Conservation (phyloP, 1,140 invertebrate genomes). For the Eriocheir sinensis region DNA sequence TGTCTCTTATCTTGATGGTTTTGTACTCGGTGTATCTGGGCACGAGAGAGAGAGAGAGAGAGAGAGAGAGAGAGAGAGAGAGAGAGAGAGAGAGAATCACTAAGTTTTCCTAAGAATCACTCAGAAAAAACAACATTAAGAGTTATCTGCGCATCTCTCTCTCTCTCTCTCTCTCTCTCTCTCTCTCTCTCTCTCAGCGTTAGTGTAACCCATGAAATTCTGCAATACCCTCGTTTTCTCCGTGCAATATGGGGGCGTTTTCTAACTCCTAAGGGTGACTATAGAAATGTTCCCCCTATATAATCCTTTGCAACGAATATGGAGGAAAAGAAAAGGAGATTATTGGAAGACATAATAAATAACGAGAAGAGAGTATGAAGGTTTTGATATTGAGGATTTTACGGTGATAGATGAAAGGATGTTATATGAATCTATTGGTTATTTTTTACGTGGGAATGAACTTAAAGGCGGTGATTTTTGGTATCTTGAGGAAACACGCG, state of each 20-base stretch:
- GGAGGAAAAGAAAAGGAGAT: slow-evolving; percentile 15
- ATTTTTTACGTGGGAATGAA: too few relatives aligned
- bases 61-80: background rate
- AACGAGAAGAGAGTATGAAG: background rate
- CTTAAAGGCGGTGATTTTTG: too few relatives aligned
- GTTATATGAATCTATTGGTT: background rate
- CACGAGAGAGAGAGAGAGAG: background rate
- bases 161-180: background rate
- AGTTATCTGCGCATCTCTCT: background rate
- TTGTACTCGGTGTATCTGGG: too few relatives aligned
- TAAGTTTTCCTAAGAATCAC: background rate
- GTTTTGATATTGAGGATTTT: background rate
- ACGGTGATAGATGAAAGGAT: background rate
- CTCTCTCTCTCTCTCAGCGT: background rate
- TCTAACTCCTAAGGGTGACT: too few relatives aligned
- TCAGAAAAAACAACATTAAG: too few relatives aligned
- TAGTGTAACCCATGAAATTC: too few relatives aligned
- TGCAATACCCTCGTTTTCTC: too few relatives aligned
- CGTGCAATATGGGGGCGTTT: too few relatives aligned
- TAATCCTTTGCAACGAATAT: background rate
- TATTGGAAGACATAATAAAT: background rate
- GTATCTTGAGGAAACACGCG: too few relatives aligned
- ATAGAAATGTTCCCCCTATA: too few relatives aligned
- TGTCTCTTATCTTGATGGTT: too few relatives aligned
- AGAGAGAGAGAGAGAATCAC: background rate